Evolutionary conservation across 2,888 invertebrate species (phyloP), one percentile per base, ranked within the genome.

Genomic region (Diarsia rubi): DNA sequence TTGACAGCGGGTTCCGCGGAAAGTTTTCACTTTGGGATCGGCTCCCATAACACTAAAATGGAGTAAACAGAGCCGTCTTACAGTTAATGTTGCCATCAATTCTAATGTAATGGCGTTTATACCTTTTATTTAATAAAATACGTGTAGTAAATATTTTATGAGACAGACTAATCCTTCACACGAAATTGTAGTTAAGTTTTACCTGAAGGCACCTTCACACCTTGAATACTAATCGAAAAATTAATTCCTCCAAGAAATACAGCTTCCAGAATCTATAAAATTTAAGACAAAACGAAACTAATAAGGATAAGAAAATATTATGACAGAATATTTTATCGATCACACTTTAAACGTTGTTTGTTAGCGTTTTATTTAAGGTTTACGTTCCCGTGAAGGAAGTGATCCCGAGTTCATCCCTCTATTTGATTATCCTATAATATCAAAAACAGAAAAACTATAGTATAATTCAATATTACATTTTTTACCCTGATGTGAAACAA

Each of bases 91-190:
- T 31, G 73, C 71, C 63, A 79, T 81, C 14, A 75, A 75, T 85
- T 77, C 21, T 73, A 37, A 65, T 78, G 60, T 37, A 45, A 67
- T 68, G 68, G 72, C 67, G 52, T 76, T 72, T 72, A 75, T 71
- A 73, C 42, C 59, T 73, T 72, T 70, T 72, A 57, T 74, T 74
- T 79, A 79, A 82, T 85, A 68, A 82, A 73, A 73, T 64, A 69
- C 69, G 47, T 52, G 37, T 59, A 60, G 57, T 57, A 67, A 62
- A 57, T 69, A 73, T 67, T 76, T 77, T 85, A 76, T 72, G 72
- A 74, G 72, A 66, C 83, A 70, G 63, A 62, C 21, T 75, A 75
- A 83, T 77, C 73, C 68, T 73, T 70, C 52, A 49, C 60, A 67
- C 27, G 19, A 78, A 75, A 73, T 69, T 59, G 31, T 59, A 59